These are phyloP conservation scores for Platerodrilus igneus DNA, from an alignment of 2,888 invertebrate genomes.

Conservation along the genomic window DNA sequence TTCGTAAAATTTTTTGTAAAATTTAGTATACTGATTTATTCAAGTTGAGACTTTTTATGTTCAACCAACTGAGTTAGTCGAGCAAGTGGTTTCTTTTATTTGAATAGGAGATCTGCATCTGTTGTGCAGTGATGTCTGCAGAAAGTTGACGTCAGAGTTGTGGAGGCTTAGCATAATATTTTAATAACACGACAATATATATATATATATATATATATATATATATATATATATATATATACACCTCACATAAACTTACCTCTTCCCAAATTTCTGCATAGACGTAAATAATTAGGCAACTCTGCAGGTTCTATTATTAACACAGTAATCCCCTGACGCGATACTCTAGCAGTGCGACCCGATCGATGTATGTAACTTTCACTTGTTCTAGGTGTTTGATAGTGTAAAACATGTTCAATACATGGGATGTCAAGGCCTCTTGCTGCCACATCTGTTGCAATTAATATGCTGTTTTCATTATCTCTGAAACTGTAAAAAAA, in stretches of 20 bases:
- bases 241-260: slow-evolving; percentile 53
- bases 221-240: slow-evolving; percentile 3
- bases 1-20: no score
- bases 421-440: slow-evolving; percentile 92
- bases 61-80: no score
- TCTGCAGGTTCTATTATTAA: slow-evolving; percentile 89
- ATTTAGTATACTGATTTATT: no score
- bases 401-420: slow-evolving; percentile 94
- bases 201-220: no score
- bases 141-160: no score
- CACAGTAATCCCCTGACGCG: slow-evolving; percentile 83
- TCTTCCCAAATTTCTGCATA: slow-evolving; percentile 80
- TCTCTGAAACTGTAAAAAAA: slow-evolving; percentile 59
- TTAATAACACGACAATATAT: no score
- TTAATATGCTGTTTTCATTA: slow-evolving; percentile 66
- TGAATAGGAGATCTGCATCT: no score
- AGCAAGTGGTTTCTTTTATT: no score
- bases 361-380: slow-evolving; percentile 97
- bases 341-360: slow-evolving; percentile 91
- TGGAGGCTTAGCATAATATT: no score
- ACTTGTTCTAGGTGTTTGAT: slow-evolving; percentile 88
- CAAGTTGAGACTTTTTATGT: no score
- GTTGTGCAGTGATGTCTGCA: no score
- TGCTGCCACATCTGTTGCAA: slow-evolving; percentile 97
- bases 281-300: slow-evolving; percentile 68